Evolutionary conservation across 2,888 invertebrate genomes (phyloP), one percentile per base, ranked within the genome.

Genomic region (Calameuta idolon): DNA sequence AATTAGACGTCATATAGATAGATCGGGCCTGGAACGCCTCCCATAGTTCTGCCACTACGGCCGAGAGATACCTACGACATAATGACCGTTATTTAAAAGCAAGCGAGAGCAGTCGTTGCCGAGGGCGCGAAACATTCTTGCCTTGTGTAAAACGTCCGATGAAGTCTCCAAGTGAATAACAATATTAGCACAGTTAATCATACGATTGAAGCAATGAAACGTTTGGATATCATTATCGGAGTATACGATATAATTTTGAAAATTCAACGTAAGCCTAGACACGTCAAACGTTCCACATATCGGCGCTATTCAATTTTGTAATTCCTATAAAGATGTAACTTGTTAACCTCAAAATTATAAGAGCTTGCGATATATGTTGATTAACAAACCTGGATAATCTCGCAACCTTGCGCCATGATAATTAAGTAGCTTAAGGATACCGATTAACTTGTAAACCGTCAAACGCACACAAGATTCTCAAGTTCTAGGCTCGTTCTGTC

Each of bases 61-160:
- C 79, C 75, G 80, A 82, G 79, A 75, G 81, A 80, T 83, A 81
- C 76, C 80, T 82, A 77, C 80, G 82, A 84, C 80, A 79, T 89
- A 89, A 88, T 85, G 85, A 87, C 85, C 83, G 86, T 88, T 87
- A 88, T 87, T 88, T 88, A 86, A 87, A 87, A 86, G 81, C 81
- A 73, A 81, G 77, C 79, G 79, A 82, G 84, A 82, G 79, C 79
- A 81, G 76, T 80, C 81, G 79, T 85, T 76, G 83, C 82, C 83
- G 82, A 82, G 82, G 84, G 84, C 83, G 80, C 76, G 79, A 81
- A 84, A 85, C 82, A 85, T 84, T 83, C 83, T 85, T 83, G 82
- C 77, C 79, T 81, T 81, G 82, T 80, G 79, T 81, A 79, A 85
- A 86, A 81, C 81, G 82, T 84, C 82, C 82, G 82, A 82, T 83